Base-by-base conservation (phyloP, 2,888 invertebrate genomes). In the Idaea aversata region DNA sequence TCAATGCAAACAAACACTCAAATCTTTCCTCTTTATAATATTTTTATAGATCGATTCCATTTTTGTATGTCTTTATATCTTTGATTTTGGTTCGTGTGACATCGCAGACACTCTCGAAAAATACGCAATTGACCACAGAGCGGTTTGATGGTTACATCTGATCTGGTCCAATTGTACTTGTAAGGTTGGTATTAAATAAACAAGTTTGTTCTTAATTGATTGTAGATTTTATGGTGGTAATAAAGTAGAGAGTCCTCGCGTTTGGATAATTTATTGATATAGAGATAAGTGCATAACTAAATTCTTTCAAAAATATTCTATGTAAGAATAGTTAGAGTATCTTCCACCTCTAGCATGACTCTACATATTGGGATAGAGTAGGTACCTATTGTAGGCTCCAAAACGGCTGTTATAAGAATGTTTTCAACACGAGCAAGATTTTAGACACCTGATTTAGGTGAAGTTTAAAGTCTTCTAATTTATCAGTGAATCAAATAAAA, bases 121-220 rank as follows among this genome's bases (percentile, higher is more conserved):
- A 86, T 79, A 80, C 78, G 85, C 83, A 86, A 84, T 80, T 83
- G 79, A 87, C 84, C 87, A 76, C 85, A 86, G 81, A 77, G 47
- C 84, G 78, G 81, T 82, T 83, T 77, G 81, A 77, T 79, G 78
- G 80, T 80, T 81, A 83, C 80, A 83, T 85, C 83, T 82, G 81
- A 79, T 80, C 80, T 79, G 76, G 71, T 71, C 72, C 72, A 69
- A 76, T 71, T 75, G 76, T 77, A 47, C 47, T 47, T 47, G 47
- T 47, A 47, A 7, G 47, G 47, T 47, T 47, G 47, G 47, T 47
- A 7, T 4, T 47, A 47, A 47, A 47, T 47, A 47, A 10, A 47
- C 47, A 47, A 7, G 47, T 47, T 47, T 47, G 13, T 47, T 2
- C 13, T 47, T 47, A 47, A 47, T 47, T 47, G 13, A 47, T 47